phyloP scores from a whole-genome alignment of 2,797 vertebrate genomes.

The Allobates femoralis region DNA sequence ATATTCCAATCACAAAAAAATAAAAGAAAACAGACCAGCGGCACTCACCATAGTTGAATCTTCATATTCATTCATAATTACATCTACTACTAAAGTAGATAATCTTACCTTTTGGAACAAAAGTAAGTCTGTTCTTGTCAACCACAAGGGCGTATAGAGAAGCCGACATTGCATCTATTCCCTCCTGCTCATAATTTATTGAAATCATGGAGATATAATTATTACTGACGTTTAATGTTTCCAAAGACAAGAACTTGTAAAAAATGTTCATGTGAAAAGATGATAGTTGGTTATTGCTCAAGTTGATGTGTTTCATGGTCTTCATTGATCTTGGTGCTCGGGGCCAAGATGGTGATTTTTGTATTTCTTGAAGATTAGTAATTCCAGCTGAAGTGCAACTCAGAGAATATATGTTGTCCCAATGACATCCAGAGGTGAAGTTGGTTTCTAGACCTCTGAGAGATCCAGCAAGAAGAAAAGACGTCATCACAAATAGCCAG shows the following conservation, averaged over 20 bases:
- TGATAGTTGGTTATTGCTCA: constrained; percentile 81
- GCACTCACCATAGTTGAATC: no score
- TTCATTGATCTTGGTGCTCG: constrained; percentile 57
- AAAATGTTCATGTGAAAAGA: constrained; percentile 75
- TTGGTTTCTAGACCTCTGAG: constrained; percentile 1
- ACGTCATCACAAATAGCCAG: constrained; percentile 60
- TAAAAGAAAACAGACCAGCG: no score
- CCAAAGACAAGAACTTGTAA: constrained; percentile 63
- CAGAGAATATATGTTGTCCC: constrained; percentile 69
- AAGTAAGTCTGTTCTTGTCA: constrained; percentile 81
- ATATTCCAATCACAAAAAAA: no score
- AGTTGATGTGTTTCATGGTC: constrained; percentile 76
- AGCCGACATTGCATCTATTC: constrained; percentile 70
- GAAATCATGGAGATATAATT: constrained; percentile 65
- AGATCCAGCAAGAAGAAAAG: constrained; percentile 65
- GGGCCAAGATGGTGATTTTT: constrained; percentile 68
- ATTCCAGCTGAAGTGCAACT: constrained; percentile 81
- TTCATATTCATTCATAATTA: no score
- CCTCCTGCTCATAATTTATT: neutral
- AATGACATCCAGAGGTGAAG: constrained; percentile 69
- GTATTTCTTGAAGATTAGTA: constrained; percentile 70
- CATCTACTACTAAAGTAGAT: neutral
- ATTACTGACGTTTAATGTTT: constrained; percentile 69
- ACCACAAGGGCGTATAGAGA: constrained; percentile 79
- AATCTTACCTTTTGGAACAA: constrained; percentile 81